Evolutionary conservation across 2,797 vertebrate genomes (phyloP), one percentile per base, ranked within the genome.

Genomic region (Neomorphus geoffroyi): DNA sequence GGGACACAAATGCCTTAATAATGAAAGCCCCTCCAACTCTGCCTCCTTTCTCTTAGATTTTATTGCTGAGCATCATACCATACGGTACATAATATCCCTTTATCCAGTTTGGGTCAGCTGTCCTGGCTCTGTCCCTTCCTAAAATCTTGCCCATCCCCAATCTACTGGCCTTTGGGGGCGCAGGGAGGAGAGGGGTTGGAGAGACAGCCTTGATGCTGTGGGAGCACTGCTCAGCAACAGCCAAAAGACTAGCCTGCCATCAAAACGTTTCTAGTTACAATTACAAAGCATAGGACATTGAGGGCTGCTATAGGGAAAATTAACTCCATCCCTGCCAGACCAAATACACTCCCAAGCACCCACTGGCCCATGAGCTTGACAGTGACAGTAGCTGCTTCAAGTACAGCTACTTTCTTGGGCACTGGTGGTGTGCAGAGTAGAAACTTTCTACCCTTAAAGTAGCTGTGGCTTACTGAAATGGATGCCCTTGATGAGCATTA

Each of bases 1-100:
- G 39, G 22, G 72, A 67, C 32, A 27, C 16, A n/a, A 41, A 54
- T 22, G 7, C 13, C 28, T 37, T 37, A 50, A 57, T 50, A 57
- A 24, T 2, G 3, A 48, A 28, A 22, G 9, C 4, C 21, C 5
- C 3, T 30, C 6, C 2, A 1, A 5, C 19, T 43, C 27, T 41
- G 3, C 7, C 22, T 73, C 9, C 18, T 50, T 74, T 61, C 35
- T 57, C 13, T 56, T 37, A 50, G 41, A 3, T 74, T 62, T 85
- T 67, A 7, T 37, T 46, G 18, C 21, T 46, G 46, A 10, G 46
- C 46, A 22, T 46, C 19, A 46, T 46, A 21, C 46, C 46, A 22
- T 46, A 22, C 22, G 21, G 18, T n/a, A n/a, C n/a, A n/a, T n/a
- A n/a, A n/a, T n/a, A n/a, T n/a, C n/a, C n/a, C n/a, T n/a, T n/a